Percentiles rank a stretch among this genome's conserved stretches.
phyloP scores from a whole-genome alignment of 2,888 invertebrate species.

The Poecilus cupreus region DNA sequence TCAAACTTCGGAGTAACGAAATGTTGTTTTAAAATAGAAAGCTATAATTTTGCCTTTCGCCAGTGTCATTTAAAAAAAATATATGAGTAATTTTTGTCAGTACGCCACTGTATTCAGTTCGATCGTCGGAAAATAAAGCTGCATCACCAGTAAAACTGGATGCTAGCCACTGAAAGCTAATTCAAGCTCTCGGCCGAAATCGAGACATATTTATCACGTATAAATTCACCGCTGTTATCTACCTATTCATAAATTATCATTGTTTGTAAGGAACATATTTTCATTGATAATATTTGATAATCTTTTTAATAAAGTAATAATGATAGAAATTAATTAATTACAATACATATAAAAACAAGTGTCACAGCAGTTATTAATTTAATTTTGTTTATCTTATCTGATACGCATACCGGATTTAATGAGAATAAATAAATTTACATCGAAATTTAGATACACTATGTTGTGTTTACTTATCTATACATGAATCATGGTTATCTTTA shows the following conservation, averaged over 20 bases:
- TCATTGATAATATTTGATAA: slow-evolving; percentile 38
- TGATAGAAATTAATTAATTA: slow-evolving; percentile 46
- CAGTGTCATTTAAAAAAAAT: not conserved
- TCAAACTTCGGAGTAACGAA: too few relatives aligned
- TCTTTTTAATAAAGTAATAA: slow-evolving; percentile 46
- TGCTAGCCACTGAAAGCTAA: not conserved
- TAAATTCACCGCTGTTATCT: not conserved
- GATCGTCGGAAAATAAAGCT: not conserved
- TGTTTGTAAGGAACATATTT: slow-evolving; percentile 29
- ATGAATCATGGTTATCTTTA: slow-evolving; percentile 20
- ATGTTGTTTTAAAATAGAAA: too few relatives aligned
- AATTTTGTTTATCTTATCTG: slow-evolving; percentile 47
- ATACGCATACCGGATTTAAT: slow-evolving; percentile 25
- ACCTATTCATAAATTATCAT: slow-evolving; percentile 7
- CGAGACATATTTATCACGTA: not conserved
- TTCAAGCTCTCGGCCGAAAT: not conserved
- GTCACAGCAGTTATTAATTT: slow-evolving; percentile 41
- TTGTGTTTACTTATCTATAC: slow-evolving; percentile 9
- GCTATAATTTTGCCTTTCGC: too few relatives aligned
- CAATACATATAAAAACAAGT: slow-evolving; percentile 29
- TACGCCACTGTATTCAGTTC: not conserved
- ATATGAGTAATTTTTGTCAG: not conserved
- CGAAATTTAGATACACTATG: slow-evolving; percentile 27
- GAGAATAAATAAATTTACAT: slow-evolving; percentile 41
- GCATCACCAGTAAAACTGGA: not conserved